Conservation (phyloP, 2,888 invertebrate species). For the Emmelina monodactyla region DNA sequence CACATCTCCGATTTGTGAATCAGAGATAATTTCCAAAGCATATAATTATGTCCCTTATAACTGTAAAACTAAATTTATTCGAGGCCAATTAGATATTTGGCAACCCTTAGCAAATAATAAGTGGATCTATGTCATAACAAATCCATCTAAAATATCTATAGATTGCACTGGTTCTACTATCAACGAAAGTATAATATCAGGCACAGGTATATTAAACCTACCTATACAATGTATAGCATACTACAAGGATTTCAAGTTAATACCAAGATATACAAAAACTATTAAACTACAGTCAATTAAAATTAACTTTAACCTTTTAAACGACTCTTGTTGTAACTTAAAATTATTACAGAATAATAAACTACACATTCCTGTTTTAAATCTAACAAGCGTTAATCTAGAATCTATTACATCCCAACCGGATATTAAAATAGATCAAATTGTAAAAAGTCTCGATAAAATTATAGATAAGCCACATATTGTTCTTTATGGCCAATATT, state of each 20-base stretch:
- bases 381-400: no score
- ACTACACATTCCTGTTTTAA: no score
- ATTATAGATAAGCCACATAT: no score
- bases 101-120: slow-evolving; percentile 7
- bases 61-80: slow-evolving; percentile 8
- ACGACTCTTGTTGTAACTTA: slow-evolving; percentile 9
- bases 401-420: no score
- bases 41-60: slow-evolving; percentile 5
- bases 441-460: no score
- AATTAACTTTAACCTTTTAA: slow-evolving; percentile 7
- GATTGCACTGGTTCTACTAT: slow-evolving; percentile 6
- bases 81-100: slow-evolving; percentile 7
- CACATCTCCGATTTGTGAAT: slow-evolving; percentile 7
- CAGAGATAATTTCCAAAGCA: slow-evolving; percentile 9
- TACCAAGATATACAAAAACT: not conserved
- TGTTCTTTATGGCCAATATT: no score
- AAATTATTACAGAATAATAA: no score
- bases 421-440: no score
- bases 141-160: not conserved
- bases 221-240: slow-evolving; percentile 8
- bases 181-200: slow-evolving; percentile 5
- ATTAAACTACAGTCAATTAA: not conserved
- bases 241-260: slow-evolving; percentile 7
- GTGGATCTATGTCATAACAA: slow-evolving; percentile 5
- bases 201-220: slow-evolving; percentile 6